phyloP scores from a whole-genome alignment of 2,888 invertebrate genomes.

The Keiferia lycopersicella region DNA sequence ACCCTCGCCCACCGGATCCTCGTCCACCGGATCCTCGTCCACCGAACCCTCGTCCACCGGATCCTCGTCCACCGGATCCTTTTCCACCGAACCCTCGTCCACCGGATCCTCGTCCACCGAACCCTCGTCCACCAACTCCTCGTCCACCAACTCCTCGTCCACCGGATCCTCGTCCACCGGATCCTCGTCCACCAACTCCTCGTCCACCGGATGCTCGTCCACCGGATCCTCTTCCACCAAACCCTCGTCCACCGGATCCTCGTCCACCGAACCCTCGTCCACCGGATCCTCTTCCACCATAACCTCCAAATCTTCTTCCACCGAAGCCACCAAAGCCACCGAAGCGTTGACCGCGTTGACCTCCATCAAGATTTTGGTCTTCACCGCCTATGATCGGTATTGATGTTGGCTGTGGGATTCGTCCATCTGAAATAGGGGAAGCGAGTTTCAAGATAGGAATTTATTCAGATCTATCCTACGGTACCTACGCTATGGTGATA shows the following conservation, averaged over 20 bases:
- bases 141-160: too few species aligned
- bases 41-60: conserved; percentile 25
- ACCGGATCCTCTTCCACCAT: conserved; percentile 19
- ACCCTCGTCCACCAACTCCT: too few species aligned
- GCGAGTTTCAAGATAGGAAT: not conserved
- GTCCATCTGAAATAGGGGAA: not conserved
- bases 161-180: too few species aligned
- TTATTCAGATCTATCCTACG: too few species aligned
- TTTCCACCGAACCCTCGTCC: conserved; percentile 25
- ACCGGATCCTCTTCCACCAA: not conserved
- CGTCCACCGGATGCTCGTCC: too few species aligned
- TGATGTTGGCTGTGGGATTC: conserved; percentile 29
- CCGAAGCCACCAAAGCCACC: conserved; percentile 32
- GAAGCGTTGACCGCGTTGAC: conserved; percentile 34
- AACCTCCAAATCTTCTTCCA: conserved; percentile 34
- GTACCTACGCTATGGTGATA: too few species aligned
- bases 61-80: conserved; percentile 29
- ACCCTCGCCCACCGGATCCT: conserved; percentile 31
- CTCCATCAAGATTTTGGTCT: conserved; percentile 31
- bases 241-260: conserved; percentile 27
- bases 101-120: conserved; percentile 33
- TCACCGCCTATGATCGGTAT: conserved; percentile 40
- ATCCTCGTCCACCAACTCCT: too few species aligned
- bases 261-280: conserved; percentile 30
- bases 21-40: not conserved